Percentiles rank a stretch among this genome's conserved stretches.
These are phyloP conservation scores for Noturus placidus DNA, from an alignment of 2,113 vertebrate species.

Conservation along the genomic window DNA sequence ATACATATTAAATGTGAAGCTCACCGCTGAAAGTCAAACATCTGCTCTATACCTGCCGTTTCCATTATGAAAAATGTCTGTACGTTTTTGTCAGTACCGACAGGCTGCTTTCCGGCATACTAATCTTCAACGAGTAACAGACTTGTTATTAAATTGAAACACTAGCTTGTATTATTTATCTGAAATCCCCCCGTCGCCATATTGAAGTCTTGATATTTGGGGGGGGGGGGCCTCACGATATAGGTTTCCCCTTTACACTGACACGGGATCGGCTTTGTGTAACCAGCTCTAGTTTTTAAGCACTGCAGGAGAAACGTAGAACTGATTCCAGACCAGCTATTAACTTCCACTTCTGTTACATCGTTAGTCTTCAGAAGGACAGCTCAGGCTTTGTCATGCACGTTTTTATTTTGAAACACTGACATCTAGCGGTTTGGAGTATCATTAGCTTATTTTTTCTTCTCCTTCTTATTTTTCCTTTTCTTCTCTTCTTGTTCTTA, in stretches of 20 bases:
- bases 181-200: conserved; percentile 47
- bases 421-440: conserved; percentile 45
- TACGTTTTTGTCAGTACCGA: conserved; percentile 19
- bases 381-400: conserved; percentile 5
- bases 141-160: conserved; percentile 20
- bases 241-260: neutral
- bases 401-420: neutral
- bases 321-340: conserved; percentile 19
- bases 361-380: conserved; percentile 9
- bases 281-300: neutral
- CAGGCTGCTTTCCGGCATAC: conserved; percentile 46
- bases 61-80: conserved; percentile 67
- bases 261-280: neutral
- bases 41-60: conserved; percentile 72
- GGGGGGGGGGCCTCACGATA: neutral
- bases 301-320: neutral
- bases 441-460: too few relatives aligned
- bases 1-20: conserved; percentile 33
- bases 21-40: conserved; percentile 81
- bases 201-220: conserved; percentile 42
- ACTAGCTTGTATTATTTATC: conserved; percentile 47
- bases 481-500: too few relatives aligned
- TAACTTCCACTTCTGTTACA: neutral
- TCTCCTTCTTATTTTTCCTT: too few relatives aligned
- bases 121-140: conserved; percentile 31